Base-by-base conservation (phyloP, 2,888 invertebrate genomes). In the Brachypalpus laphriformis region DNA sequence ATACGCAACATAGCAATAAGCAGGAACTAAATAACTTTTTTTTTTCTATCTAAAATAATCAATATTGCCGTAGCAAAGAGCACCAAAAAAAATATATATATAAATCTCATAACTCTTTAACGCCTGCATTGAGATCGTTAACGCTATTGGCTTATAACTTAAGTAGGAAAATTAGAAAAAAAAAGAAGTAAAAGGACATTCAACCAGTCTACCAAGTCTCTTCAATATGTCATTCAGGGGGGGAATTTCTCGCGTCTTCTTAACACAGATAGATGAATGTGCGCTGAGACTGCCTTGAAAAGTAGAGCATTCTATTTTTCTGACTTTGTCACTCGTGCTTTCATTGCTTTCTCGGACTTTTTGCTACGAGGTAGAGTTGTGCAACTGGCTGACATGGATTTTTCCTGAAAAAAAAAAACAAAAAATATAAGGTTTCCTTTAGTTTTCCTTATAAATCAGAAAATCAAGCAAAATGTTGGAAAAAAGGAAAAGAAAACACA, bases 311-410 rank as follows among this genome's bases (percentile, higher is more conserved):
- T 66, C 7, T 85, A 88, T 80, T 87, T 88, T 47, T 88, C 88
- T 31, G 87, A 71, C 61, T 87, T 88, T n/a, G 87, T 77, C 75
- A 82, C 49, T 56, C 82, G 74, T 77, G 87, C 63, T 63, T 88
- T 88, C 8, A 87, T 37, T 22, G 89, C 74, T 87, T 91, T 92
- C 22, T 92, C 92, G 66, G 90, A 87, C 82, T 91, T 91, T 88
- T 91, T 90, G 87, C 89, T 91, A 71, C 92, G 90, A 56, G 92
- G 92, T 88, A 92, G 89, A 66, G 92, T 92, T 78, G 92, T 91
- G 88, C 91, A 92, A 87, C 92, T 92, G 74, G 91, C 89, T 78
- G 92, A 91, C 89, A 92, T 91, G 51, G 87, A 87, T 89, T 92
- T 92, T 86, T 92, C 92, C 92, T 92, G 87, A 14, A 89, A 90